Conservation (phyloP, 2,797 vertebrate species). For the Tauraco hartlaubi region DNA sequence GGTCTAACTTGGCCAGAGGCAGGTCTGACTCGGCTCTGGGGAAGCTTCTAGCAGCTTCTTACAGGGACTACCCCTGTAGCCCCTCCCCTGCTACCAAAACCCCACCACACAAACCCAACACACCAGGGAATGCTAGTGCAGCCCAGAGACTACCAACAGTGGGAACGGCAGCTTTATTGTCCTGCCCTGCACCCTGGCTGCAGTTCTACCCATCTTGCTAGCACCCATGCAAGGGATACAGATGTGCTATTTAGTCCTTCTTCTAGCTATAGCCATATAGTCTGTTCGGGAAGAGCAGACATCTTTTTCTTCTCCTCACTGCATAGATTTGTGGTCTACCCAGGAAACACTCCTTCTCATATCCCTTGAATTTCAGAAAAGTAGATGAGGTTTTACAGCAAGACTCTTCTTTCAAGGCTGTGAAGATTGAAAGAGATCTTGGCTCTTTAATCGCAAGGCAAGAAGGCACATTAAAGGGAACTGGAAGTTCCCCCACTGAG, state of each 20-base stretch:
- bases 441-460: background rate
- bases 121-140: background rate
- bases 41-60: too few relatives aligned
- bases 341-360: background rate
- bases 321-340: background rate
- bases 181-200: background rate
- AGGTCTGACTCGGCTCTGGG: too few relatives aligned
- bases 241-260: background rate
- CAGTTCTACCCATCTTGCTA: background rate
- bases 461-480: background rate
- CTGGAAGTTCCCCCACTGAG: background rate
- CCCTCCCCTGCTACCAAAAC: too few relatives aligned
- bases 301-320: background rate
- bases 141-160: background rate
- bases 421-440: background rate
- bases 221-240: background rate
- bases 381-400: background rate
- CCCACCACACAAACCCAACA: too few relatives aligned
- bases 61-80: too few relatives aligned
- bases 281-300: background rate
- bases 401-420: background rate
- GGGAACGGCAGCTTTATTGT: background rate
- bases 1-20: too few relatives aligned
- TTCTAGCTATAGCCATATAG: background rate
- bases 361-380: background rate